Percentiles rank a stretch among this genome's conserved stretches.
These are phyloP conservation scores for Therioaphis trifolii DNA, from an alignment of 2,888 invertebrate species.

Conservation along the genomic window DNA sequence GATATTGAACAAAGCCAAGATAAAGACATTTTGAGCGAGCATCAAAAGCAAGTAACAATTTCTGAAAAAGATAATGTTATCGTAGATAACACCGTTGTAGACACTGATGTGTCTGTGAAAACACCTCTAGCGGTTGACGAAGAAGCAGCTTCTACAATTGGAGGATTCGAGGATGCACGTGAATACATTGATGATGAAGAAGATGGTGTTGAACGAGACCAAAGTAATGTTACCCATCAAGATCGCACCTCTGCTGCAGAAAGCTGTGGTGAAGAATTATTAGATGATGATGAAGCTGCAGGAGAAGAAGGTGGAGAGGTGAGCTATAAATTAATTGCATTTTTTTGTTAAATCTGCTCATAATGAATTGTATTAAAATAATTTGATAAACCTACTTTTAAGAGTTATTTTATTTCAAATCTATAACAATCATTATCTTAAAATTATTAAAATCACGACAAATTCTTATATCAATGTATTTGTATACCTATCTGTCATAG, in stretches of 20 bases:
- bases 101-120: not conserved
- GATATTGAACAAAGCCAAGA: not conserved
- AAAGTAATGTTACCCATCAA: not conserved
- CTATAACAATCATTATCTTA: too few species aligned
- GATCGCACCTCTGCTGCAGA: not conserved
- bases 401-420: too few species aligned
- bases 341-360: too few species aligned
- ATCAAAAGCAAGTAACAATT: not conserved
- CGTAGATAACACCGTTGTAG: not conserved
- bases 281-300: not conserved
- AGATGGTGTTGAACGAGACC: not conserved
- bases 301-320: not conserved
- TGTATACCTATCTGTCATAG: too few species aligned
- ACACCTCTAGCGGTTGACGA: not conserved
- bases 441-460: too few species aligned
- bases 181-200: conserved; percentile 35
- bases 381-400: too few species aligned
- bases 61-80: not conserved
- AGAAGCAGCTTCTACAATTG: not conserved
- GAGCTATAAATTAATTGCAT: not conserved
- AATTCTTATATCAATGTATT: too few species aligned
- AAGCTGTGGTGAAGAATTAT: too few species aligned
- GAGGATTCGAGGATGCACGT: not conserved
- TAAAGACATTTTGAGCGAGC: not conserved
- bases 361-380: too few species aligned